Base-by-base conservation (phyloP, 2,113 vertebrate species). In the Collichthys lucidus region DNA sequence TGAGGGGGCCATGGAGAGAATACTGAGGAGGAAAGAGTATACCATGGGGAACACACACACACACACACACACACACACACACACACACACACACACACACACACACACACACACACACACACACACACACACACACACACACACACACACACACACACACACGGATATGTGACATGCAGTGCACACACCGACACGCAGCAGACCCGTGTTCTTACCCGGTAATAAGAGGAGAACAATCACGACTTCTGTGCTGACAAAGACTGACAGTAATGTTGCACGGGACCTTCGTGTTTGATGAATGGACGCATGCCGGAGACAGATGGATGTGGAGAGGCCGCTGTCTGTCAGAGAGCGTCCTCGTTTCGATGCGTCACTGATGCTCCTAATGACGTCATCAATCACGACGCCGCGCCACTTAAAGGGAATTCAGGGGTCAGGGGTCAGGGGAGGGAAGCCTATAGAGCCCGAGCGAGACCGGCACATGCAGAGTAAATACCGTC, bases 311-410 rank as follows among this genome's bases (percentile, higher is more conserved):
- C 15, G 5, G n/a, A 77, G n/a, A 19, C 40, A 69, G 84, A 88
- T 40, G 26, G 57, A 86, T 81, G 79, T 24, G 11, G 47, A 35
- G 52, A 40, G n/a, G 66, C 22, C 9, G 35, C 69, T 79, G 86
- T 86, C 79, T 55, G 70, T 86, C 83, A 86, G 75, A 66, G 60
- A 3, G 0, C 49, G 64, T 74, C 82, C 69, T 89, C 42, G 14
- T 88, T 82, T 88, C 80, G 55, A 29, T 64, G 80, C 69, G 74
- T 82, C 85, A 70, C 19, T 81, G 78, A 90, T 79, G 75, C 67
- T 60, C 46, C 75, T 82, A 77, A 84, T 88, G 83, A 92, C 55
- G 67, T 87, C 85, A 72, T 84, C 65, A 74, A 88, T 90, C 90
- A 88, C 59, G 53, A 71, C 70, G 62, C 40, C 10, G 29, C 3